Conservation (phyloP, 2,888 invertebrate genomes). For the Ariolimax columbianus region DNA sequence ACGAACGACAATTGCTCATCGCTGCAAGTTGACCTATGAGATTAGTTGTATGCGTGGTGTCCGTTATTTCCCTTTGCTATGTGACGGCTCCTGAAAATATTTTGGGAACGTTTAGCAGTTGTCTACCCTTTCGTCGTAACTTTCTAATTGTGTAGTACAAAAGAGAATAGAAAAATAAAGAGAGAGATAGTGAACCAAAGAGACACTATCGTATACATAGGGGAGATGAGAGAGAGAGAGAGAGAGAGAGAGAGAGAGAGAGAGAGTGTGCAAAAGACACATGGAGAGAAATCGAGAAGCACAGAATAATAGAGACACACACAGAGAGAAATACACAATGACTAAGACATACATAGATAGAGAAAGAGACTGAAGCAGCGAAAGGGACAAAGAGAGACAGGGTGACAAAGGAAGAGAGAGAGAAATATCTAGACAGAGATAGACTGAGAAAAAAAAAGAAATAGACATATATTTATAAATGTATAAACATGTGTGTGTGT, state of each 20-base stretch:
- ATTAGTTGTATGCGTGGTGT: too few relatives aligned
- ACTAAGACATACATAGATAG: neutral
- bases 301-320: neutral
- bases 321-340: neutral
- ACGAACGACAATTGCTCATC: too few relatives aligned
- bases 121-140: too few relatives aligned
- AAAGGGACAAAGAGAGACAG: conserved; percentile 23
- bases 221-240: conserved; percentile 37
- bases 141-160: too few relatives aligned
- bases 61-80: too few relatives aligned
- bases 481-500: too few relatives aligned
- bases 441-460: neutral
- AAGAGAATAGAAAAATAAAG: too few relatives aligned
- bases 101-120: too few relatives aligned
- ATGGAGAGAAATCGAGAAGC: conserved; percentile 31
- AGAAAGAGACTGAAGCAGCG: neutral
- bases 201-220: neutral
- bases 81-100: too few relatives aligned
- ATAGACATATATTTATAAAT: too few relatives aligned
- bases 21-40: too few relatives aligned
- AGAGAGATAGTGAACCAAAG: too few relatives aligned
- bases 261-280: neutral
- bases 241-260: conserved; percentile 35
- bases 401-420: conserved; percentile 28
- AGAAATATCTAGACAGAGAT: neutral